Conservation (phyloP, 2,797 vertebrate genomes). For the Semaprochilodus insignis region DNA sequence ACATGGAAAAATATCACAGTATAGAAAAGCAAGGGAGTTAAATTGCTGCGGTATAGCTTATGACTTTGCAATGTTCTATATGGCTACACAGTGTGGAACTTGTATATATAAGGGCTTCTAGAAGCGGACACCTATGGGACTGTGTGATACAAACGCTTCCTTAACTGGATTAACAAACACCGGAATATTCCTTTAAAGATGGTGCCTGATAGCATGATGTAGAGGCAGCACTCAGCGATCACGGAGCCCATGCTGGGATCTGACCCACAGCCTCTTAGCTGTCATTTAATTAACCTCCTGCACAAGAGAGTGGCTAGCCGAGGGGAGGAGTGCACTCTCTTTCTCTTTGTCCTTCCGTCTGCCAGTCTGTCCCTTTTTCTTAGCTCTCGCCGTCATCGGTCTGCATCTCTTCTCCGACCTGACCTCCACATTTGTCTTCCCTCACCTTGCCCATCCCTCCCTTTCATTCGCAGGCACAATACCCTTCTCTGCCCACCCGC, state of each 20-base stretch:
- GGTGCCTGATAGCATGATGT: conserved; percentile 23
- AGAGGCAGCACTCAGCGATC: conserved; percentile 79
- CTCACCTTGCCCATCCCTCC: conserved; percentile 1
- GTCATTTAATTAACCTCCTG: conserved; percentile 80
- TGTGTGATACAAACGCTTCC: no score
- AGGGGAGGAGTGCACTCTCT: conserved; percentile 28
- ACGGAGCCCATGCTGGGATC: conserved; percentile 81
- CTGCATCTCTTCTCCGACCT: conserved; percentile 28
- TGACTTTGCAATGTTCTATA: no score
- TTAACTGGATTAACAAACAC: neutral
- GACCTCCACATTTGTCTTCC: neutral
- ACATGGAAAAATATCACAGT: no score
- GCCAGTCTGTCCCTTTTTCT: neutral
- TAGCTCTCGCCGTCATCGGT: neutral
- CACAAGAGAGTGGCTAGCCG: conserved; percentile 39
- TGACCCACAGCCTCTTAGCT: conserved; percentile 78
- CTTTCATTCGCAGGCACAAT: neutral
- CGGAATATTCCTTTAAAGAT: neutral
- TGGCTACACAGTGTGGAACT: no score
- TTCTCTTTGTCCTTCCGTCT: conserved; percentile 15
- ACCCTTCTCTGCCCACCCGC: neutral
- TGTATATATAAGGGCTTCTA: no score
- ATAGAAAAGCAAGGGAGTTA: no score
- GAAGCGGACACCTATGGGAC: no score
- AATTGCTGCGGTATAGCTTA: no score